These are phyloP conservation scores for Chaetodon trifascialis DNA, from an alignment of 2,113 vertebrate species.

Conservation along the genomic window DNA sequence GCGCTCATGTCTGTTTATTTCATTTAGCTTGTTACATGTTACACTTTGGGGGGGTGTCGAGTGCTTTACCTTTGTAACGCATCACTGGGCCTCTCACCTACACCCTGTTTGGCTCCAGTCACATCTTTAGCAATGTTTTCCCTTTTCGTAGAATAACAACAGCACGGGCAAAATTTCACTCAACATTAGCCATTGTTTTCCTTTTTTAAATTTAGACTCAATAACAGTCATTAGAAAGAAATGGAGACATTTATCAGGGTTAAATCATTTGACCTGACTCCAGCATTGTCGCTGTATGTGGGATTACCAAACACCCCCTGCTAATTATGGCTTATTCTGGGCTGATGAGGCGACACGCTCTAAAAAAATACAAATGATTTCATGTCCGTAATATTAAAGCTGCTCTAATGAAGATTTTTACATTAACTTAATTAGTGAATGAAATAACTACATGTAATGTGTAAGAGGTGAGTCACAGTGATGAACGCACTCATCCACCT, in stretches of 20 bases:
- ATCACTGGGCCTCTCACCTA: slow-evolving; percentile 36
- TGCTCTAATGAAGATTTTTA: neutral
- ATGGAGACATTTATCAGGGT: slow-evolving; percentile 42
- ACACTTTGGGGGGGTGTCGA: slow-evolving; percentile 28
- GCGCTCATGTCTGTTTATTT: slow-evolving; percentile 57
- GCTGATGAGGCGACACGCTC: slow-evolving; percentile 11
- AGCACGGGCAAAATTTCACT: neutral
- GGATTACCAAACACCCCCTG: slow-evolving; percentile 43
- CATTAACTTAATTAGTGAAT: slow-evolving; percentile 6
- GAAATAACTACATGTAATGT: neutral
- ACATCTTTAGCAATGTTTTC: slow-evolving; percentile 37
- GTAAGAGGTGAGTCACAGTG: neutral
- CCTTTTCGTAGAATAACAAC: slow-evolving; percentile 38
- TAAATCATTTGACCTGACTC: slow-evolving; percentile 43
- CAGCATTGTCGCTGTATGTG: slow-evolving; percentile 42
- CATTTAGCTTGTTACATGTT: slow-evolving; percentile 50
- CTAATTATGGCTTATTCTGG: slow-evolving; percentile 27
- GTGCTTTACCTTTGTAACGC: slow-evolving; percentile 26
- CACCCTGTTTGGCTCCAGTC: slow-evolving; percentile 24
- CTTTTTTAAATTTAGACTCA: slow-evolving; percentile 35
- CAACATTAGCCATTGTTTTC: slow-evolving; percentile 40
- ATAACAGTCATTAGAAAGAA: slow-evolving; percentile 31
- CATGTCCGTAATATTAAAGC: slow-evolving; percentile 20
- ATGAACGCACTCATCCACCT: neutral
- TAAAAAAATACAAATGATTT: slow-evolving; percentile 20